These are phyloP conservation scores for Neuroscelio doddi DNA, from an alignment of 2,888 invertebrate genomes.

Conservation along the genomic window DNA sequence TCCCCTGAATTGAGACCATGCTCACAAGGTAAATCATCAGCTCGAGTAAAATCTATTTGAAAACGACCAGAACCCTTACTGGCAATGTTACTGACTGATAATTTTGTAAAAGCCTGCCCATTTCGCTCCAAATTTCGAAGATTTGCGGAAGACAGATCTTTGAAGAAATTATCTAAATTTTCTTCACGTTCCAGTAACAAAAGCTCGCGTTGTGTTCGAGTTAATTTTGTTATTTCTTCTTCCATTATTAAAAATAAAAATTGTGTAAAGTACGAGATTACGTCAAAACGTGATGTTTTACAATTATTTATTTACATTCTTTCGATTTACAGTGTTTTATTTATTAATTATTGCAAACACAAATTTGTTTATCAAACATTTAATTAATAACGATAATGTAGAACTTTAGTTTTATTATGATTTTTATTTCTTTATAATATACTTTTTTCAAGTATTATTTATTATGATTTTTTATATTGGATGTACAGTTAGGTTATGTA, in stretches of 20 bases:
- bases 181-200: slow-evolving; percentile 53
- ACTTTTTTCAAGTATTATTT: too few species aligned
- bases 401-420: too few species aligned
- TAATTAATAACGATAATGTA: too few species aligned
- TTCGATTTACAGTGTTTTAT: too few species aligned
- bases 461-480: too few species aligned
- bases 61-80: slow-evolving; percentile 46
- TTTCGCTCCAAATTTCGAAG: slow-evolving; percentile 48
- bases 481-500: too few species aligned
- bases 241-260: slow-evolving; percentile 43
- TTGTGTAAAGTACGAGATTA: too few species aligned
- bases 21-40: slow-evolving; percentile 48
- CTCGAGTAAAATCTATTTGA: slow-evolving; percentile 49
- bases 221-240: slow-evolving; percentile 48
- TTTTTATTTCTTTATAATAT: too few species aligned
- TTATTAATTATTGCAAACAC: too few species aligned
- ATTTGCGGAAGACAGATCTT: slow-evolving; percentile 49
- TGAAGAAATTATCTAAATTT: slow-evolving; percentile 47
- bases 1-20: slow-evolving; percentile 52
- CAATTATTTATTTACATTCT: too few species aligned
- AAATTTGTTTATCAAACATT: too few species aligned
- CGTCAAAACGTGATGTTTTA: too few species aligned
- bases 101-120: slow-evolving; percentile 52
- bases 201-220: slow-evolving; percentile 45
- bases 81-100: slow-evolving; percentile 46